A percentile compares a stretch with the other conserved stretches of the same genome.
phyloP scores from a whole-genome alignment of 2,797 vertebrate genomes.

The Mus minutoides region DNA sequence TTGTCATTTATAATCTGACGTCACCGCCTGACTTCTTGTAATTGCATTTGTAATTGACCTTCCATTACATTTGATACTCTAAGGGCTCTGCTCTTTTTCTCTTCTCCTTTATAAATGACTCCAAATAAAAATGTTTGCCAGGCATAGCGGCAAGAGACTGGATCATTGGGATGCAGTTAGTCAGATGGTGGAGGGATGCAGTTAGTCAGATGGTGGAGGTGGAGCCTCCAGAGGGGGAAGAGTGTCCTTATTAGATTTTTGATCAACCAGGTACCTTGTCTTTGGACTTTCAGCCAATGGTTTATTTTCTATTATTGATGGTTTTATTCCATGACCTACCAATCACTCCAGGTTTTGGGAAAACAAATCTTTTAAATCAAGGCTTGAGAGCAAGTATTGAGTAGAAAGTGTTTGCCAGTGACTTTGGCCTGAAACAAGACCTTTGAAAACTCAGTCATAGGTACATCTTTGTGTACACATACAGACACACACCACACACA shows the following conservation, averaged over 20 bases:
- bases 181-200: background rate
- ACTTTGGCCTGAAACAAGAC: background rate
- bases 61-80: background rate
- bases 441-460: background rate
- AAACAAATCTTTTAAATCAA: background rate
- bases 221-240: background rate
- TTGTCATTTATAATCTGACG: slow-evolving; percentile 40
- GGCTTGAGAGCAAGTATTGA: background rate
- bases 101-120: slow-evolving; percentile 32
- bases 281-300: background rate
- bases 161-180: no score
- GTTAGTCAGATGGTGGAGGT: background rate
- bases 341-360: background rate
- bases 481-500: background rate
- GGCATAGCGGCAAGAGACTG: background rate
- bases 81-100: background rate
- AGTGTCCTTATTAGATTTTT: background rate
- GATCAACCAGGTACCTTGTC: background rate
- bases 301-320: background rate
- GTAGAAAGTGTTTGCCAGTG: background rate
- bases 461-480: background rate
- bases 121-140: slow-evolving; percentile 8
- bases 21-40: background rate
- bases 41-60: background rate
- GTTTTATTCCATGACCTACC: background rate